Percentiles rank a stretch among this genome's conserved stretches.
Evolutionary conservation across 2,888 invertebrate genomes (phyloP).

Genomic region (Cinara cedri): DNA sequence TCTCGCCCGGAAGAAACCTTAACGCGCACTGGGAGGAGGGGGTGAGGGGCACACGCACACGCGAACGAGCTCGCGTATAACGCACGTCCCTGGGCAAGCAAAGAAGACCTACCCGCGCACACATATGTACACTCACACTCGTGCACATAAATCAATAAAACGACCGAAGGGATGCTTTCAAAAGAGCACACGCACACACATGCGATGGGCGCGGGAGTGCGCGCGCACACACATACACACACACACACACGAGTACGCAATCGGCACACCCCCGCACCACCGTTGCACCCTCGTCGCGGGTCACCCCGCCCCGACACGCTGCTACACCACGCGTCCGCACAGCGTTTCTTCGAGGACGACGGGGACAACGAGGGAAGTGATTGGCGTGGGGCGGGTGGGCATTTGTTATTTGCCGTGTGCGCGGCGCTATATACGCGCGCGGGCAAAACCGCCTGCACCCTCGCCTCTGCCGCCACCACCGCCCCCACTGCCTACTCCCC

Average conservation of each 20-base stretch:
- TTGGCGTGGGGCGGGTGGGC: not conserved
- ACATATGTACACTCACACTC: not conserved
- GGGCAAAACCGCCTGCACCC: slow-evolving; percentile 36
- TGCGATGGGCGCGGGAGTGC: slow-evolving; percentile 11
- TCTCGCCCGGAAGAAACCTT: slow-evolving; percentile 44
- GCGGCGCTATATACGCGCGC: not conserved
- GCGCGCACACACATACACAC: not conserved
- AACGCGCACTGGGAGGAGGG: not conserved
- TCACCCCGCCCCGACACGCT: not conserved
- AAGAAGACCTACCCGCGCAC: slow-evolving; percentile 33
- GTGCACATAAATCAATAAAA: slow-evolving; percentile 52
- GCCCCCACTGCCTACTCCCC: not conserved
- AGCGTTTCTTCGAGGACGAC: no score
- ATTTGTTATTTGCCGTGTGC: slow-evolving; percentile 45
- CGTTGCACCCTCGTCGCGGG: not conserved
- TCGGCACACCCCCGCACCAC: slow-evolving; percentile 39
- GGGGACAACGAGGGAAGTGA: not conserved
- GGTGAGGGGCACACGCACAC: not conserved
- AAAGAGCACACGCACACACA: slow-evolving; percentile 41
- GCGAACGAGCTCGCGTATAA: not conserved
- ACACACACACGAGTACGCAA: not conserved
- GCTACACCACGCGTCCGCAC: no score
- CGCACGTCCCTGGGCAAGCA: slow-evolving; percentile 45
- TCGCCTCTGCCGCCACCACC: not conserved
- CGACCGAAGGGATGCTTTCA: slow-evolving; percentile 53